These are phyloP conservation scores for Hipparchia semele DNA, from an alignment of 2,888 invertebrate species.

Conservation along the genomic window DNA sequence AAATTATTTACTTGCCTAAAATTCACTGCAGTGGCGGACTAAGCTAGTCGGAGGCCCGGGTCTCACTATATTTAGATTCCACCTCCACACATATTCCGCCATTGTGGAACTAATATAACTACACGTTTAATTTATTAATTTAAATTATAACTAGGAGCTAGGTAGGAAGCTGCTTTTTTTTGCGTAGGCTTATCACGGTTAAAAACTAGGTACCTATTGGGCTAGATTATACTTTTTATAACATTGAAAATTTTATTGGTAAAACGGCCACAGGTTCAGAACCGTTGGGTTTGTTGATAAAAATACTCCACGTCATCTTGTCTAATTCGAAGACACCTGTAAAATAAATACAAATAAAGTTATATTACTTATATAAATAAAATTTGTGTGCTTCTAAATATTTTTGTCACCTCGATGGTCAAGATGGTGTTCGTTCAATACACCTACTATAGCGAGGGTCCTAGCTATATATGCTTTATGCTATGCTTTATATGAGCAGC, in stretches of 20 bases:
- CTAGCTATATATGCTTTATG: too few species aligned
- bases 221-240: constrained; percentile 42
- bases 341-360: constrained; percentile 39
- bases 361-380: background rate
- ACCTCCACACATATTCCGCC: too few species aligned
- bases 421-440: too few species aligned
- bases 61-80: too few species aligned
- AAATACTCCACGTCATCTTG: constrained; percentile 89
- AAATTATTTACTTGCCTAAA: too few species aligned
- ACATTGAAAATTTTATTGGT: constrained; percentile 76
- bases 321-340: constrained; percentile 90
- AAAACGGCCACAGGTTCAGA: constrained; percentile 88
- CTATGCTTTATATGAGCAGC: background rate
- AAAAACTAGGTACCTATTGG: background rate
- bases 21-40: too few species aligned
- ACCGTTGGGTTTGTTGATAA: constrained; percentile 88
- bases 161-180: background rate
- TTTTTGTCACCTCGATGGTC: too few species aligned
- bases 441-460: too few species aligned
- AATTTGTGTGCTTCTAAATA: too few species aligned
- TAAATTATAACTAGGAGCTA: background rate
- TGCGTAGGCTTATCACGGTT: background rate
- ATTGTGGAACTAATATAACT: too few species aligned
- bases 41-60: too few species aligned
- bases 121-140: background rate